Evolutionary conservation across 1,140 invertebrate genomes (phyloP).

Genomic region (Leptestheria dahalacensis): DNA sequence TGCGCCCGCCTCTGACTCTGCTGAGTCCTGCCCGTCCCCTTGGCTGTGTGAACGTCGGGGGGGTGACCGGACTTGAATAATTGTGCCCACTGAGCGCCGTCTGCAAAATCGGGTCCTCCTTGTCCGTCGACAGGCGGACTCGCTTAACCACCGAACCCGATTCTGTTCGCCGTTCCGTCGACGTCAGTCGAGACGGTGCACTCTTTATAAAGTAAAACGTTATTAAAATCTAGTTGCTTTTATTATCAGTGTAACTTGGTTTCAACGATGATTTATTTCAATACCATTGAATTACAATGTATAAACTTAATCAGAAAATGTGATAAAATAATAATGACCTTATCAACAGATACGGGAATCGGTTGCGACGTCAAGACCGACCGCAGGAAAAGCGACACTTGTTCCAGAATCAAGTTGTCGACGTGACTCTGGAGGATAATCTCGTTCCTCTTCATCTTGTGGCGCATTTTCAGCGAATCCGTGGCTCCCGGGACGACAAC

Average conservation of each 20-base stretch:
- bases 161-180: background rate
- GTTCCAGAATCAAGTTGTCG: conserved; percentile 54
- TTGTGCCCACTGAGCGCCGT: conserved; percentile 5
- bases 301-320: no score
- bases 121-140: background rate
- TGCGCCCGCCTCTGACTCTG: background rate
- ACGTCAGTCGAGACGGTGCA: background rate
- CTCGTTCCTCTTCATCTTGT: conserved; percentile 49
- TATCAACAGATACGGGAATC: background rate
- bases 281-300: no score
- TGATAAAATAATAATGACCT: no score
- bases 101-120: background rate
- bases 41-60: background rate
- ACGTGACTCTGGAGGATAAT: conserved; percentile 67
- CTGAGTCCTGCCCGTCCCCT: background rate
- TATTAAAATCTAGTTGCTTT: no score
- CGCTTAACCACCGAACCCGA: background rate
- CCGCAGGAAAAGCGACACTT: conserved; percentile 18
- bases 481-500: conserved; percentile 64
- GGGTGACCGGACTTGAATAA: background rate
- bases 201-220: no score
- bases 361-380: background rate
- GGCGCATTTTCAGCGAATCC: conserved; percentile 52
- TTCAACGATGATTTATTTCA: no score
- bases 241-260: no score